Percentiles rank a stretch among this genome's conserved stretches.
Conservation (phyloP, 2,797 vertebrate genomes). For the Orientallactaga sibirica region DNA sequence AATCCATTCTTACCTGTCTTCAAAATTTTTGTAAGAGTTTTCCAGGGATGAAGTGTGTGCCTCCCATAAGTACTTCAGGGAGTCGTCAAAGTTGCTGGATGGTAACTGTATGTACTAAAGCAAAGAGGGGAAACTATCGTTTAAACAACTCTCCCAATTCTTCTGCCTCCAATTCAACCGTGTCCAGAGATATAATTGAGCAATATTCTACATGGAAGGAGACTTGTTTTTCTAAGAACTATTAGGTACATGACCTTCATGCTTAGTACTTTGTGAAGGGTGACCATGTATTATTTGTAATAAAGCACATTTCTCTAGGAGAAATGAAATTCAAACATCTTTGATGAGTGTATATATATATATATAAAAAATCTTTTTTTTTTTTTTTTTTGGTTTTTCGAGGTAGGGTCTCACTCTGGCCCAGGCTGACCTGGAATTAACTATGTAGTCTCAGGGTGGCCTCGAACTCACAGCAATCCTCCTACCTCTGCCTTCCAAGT, state of each 20-base stretch:
- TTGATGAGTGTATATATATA: background rate
- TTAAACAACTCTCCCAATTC: background rate
- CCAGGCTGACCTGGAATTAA: too few species aligned
- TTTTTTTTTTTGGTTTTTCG: too few species aligned
- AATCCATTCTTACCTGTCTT: conserved; percentile 81
- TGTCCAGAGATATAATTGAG: background rate
- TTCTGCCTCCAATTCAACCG: background rate
- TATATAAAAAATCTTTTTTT: too few species aligned
- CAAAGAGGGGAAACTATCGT: background rate
- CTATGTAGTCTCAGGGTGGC: too few species aligned
- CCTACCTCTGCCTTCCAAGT: too few species aligned
- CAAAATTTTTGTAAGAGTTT: conserved; percentile 74
- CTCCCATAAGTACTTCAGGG: conserved; percentile 89
- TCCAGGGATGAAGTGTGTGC: conserved; percentile 87
- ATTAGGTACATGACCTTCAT: background rate
- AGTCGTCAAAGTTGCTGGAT: conserved; percentile 85
- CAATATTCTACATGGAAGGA: background rate
- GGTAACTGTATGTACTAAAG: conserved; percentile 86
- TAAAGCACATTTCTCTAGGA: background rate
- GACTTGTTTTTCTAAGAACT: background rate
- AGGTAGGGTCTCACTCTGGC: too few species aligned
- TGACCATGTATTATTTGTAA: background rate
- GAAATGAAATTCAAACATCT: background rate
- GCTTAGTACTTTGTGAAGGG: background rate
- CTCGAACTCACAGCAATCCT: too few species aligned